phyloP scores from a whole-genome alignment of 2,113 vertebrate genomes.

The Mirounga angustirostris region DNA sequence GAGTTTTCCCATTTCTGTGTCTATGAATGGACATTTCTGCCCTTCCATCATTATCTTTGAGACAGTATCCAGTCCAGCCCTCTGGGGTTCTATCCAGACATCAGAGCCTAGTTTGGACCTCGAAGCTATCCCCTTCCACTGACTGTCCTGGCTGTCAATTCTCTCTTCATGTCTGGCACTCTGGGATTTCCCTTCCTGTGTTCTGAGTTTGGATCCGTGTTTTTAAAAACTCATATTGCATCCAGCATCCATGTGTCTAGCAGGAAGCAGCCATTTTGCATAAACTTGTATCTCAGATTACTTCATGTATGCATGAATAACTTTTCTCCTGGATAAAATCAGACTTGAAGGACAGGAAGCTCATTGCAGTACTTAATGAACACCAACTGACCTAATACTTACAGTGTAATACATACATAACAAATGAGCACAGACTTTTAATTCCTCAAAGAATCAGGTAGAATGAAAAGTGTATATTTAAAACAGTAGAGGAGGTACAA shows the following conservation, averaged over 20 bases:
- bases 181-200: not conserved
- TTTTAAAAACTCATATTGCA: not conserved
- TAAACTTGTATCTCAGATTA: too few species aligned
- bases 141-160: not conserved
- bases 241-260: not conserved
- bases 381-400: too few species aligned
- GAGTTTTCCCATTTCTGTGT: not conserved
- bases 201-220: not conserved
- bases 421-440: not conserved
- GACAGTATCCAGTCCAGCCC: not conserved
- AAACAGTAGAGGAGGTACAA: not conserved
- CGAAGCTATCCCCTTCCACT: too few species aligned
- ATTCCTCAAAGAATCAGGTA: not conserved
- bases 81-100: not conserved
- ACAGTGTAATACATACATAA: too few species aligned
- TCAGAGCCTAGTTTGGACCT: not conserved
- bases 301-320: not conserved
- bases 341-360: not conserved
- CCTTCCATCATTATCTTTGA: not conserved
- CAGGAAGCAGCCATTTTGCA: not conserved
- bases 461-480: not conserved
- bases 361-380: not conserved
- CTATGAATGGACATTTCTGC: not conserved
- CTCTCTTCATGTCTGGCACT: not conserved
- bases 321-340: not conserved